Evolutionary conservation across 1,140 invertebrate genomes (phyloP).

Genomic region (Saccostrea glomerata): DNA sequence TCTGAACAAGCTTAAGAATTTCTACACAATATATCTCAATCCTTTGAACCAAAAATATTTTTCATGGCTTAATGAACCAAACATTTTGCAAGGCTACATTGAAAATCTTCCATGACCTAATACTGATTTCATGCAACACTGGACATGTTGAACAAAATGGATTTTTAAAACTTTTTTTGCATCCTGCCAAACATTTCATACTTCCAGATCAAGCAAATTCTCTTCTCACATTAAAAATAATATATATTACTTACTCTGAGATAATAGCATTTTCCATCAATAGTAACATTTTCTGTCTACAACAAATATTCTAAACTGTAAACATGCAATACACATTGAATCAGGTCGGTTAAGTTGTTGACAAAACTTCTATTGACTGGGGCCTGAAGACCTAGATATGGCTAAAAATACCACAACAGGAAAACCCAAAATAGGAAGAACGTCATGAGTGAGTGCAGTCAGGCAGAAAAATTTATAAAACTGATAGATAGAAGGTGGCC

Average conservation of each 20-base stretch:
- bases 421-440: slow-evolving; percentile 3
- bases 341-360: background rate
- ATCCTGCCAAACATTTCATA: too few species aligned
- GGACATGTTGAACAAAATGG: too few species aligned
- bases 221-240: too few species aligned
- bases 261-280: background rate
- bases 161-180: too few species aligned
- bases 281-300: background rate
- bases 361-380: background rate
- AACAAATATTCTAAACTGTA: background rate
- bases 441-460: background rate
- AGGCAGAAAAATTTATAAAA: background rate
- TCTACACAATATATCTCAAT: too few species aligned
- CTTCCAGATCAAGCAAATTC: too few species aligned
- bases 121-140: too few species aligned
- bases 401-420: slow-evolving; percentile 13
- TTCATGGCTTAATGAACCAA: too few species aligned
- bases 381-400: background rate
- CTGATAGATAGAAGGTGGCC: background rate
- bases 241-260: background rate
- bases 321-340: background rate
- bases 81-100: too few species aligned
- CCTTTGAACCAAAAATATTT: too few species aligned
- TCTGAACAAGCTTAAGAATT: too few species aligned
- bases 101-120: too few species aligned